phyloP scores from a whole-genome alignment of 2,797 vertebrate species.

The Smutsia gigantea region DNA sequence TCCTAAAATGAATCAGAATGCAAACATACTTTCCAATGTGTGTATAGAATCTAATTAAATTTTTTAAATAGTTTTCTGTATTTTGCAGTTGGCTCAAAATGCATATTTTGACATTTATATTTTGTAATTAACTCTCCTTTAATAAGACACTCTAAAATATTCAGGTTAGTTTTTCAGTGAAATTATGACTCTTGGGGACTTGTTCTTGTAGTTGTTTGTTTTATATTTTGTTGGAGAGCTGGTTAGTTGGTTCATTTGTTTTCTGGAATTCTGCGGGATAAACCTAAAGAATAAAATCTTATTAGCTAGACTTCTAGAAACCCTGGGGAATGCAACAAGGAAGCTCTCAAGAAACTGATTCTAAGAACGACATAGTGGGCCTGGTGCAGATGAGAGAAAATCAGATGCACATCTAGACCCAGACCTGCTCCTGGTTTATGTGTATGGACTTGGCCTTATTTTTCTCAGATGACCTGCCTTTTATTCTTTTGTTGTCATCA shows the following conservation, averaged over 20 bases:
- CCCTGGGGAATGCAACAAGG: not conserved
- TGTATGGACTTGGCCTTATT: not conserved
- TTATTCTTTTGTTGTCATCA: not conserved
- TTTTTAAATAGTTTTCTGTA: conserved; percentile 15
- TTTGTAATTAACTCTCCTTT: not conserved
- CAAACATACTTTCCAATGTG: not conserved
- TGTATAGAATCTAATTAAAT: not conserved
- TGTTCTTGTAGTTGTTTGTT: not conserved
- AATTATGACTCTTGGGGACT: not conserved
- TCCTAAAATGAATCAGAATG: not conserved
- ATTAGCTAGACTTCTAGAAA: not conserved
- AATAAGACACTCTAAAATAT: not conserved
- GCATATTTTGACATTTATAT: not conserved
- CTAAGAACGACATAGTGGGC: not conserved
- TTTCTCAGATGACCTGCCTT: not conserved
- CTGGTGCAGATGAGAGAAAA: not conserved
- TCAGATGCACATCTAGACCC: not conserved
- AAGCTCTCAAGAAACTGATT: not conserved
- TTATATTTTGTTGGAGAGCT: not conserved
- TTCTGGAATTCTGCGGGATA: not conserved
- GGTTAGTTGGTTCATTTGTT: not conserved
- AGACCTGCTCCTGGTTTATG: not conserved
- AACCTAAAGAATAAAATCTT: not conserved
- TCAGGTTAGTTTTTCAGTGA: not conserved
- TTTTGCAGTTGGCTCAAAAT: not conserved